Evolutionary conservation across 1,140 invertebrate species (phyloP), one percentile per base, ranked within the genome.

Genomic region (Pristionchus pacificus): DNA sequence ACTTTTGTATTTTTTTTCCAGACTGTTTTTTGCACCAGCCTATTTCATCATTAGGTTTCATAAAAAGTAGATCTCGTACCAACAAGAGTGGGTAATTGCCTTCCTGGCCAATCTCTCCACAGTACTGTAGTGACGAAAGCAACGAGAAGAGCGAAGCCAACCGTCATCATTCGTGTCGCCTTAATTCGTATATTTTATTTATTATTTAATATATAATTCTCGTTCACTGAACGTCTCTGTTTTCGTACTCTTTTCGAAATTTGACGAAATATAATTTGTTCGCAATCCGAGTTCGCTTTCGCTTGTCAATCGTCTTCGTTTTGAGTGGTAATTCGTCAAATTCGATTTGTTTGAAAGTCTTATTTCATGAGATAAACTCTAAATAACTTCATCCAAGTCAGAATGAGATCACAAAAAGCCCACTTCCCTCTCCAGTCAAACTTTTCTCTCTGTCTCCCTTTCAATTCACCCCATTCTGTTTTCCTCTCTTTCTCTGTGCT

Each of bases 141-240:
- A 13, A 82, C 32, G 29, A 82, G 70, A 15, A 82, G 72, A 15
- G 78, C 25, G 59, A 83, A 80, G 14, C 80, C 80, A 32, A 82
- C 78, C 14, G 78, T 74, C 80, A 82, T 82, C 24, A 83, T 69
- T n/a, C 71, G 68, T 19, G 81, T 82, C 15, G 80, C 80, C 70
- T 80, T 25, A 49, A 75, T 38, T 19, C 15, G 38, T 6, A 49
- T 6, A 49, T 49, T 49, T 49, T 6, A 49, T 49, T 49, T 49
- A 49, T 49, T 6, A 10, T 49, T 49, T 19, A 49, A 10, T 6
- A 19, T 19, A 49, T 49, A 49, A 49, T 10, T 49, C 6, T 49
- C 6, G 6, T 6, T 19, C 19, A 10, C 38, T 49, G 38, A 49
- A 10, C 38, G 6, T 19, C 38, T 49, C 38, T 19, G 6, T 49